Evolutionary conservation across 2,888 invertebrate genomes (phyloP).

Genomic region (Urechis unicinctus): DNA sequence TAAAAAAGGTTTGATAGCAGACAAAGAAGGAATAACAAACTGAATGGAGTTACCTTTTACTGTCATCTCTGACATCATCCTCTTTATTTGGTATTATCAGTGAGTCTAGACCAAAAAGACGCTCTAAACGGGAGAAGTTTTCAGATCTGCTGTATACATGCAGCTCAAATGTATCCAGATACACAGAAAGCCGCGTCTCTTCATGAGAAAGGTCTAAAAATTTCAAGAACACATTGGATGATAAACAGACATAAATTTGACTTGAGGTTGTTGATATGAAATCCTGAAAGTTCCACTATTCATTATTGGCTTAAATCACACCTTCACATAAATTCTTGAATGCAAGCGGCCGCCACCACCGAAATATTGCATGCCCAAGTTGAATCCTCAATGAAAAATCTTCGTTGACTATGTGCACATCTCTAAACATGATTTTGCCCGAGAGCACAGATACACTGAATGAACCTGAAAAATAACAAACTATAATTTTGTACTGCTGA

Average conservation of each 20-base stretch:
- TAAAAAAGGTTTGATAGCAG: too few species aligned
- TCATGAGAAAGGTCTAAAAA: slow-evolving; percentile 85
- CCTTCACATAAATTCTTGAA: slow-evolving; percentile 93
- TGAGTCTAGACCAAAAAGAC: slow-evolving; percentile 73
- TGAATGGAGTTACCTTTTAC: neutral
- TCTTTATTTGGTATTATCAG: slow-evolving; percentile 6
- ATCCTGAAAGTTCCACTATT: too few species aligned
- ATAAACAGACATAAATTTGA: neutral
- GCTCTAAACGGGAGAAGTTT: slow-evolving; percentile 78
- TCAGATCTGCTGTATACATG: slow-evolving; percentile 91
- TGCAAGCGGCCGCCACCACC: slow-evolving; percentile 95
- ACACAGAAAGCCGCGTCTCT: slow-evolving; percentile 60
- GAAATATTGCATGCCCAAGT: slow-evolving; percentile 94
- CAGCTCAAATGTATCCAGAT: slow-evolving; percentile 65
- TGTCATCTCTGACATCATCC: neutral
- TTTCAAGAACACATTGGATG: neutral
- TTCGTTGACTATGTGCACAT: slow-evolving; percentile 86
- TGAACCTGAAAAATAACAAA: slow-evolving; percentile 65
- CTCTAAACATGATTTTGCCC: slow-evolving; percentile 97
- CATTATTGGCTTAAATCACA: slow-evolving; percentile 49
- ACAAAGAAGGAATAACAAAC: neutral
- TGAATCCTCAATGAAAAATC: slow-evolving; percentile 89
- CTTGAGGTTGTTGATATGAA: too few species aligned
- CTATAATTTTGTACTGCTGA: too few species aligned
- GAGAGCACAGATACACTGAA: slow-evolving; percentile 90